Base-by-base conservation (phyloP, 1,140 invertebrate genomes). In the Frieseomelitta varia region DNA sequence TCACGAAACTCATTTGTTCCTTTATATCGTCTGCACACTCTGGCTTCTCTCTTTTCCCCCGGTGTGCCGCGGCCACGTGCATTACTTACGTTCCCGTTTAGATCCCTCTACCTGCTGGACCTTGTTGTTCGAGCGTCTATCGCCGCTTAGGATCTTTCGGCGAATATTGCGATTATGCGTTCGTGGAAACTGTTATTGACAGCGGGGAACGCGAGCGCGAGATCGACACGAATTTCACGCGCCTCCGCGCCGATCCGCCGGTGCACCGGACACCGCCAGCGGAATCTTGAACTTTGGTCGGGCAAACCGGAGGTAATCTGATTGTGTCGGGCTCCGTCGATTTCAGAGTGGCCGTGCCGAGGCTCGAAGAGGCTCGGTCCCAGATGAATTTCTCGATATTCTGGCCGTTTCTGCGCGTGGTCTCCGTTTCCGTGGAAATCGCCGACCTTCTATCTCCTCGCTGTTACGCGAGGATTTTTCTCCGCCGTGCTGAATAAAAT, bases 1-100 rank as follows among this genome's bases (percentile, higher is more conserved):
- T 90, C 88, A 90, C 88, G 89, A 90, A 90, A 90, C 89, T 90
- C 89, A 90, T 90, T 90, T 90, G 89, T 90, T 90, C 85, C 81
- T 89, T 87, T 89, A 87, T 90, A 90, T 87, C 88, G 78, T 89
- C 79, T 76, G 81, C 78, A 53, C 79, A 61, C 79, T 67, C 30
- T n/a, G 75, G 27, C 39, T 65, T 56, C 39, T 30, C 19, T 69
- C 68, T 47, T 58, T 55, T 8, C 39, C 53, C n/a, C 21, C 56
- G 24, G 21, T 15, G 27, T n/a, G 17, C 56, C 24, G 15, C 63
- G n/a, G 1, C n/a, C 61, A 27, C 58, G 78, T 71, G 81, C 81
- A 86, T 89, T 86, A 80, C 84, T 85, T 88, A 85, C 87, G 80
- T 85, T n/a, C n/a, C 80, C 79, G 84, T 88, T 88, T 88, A 81